A percentile compares a stretch with the other conserved stretches of the same genome.
These are phyloP conservation scores for Cinclus cinclus DNA, from an alignment of 2,113 vertebrate species.

Conservation along the genomic window DNA sequence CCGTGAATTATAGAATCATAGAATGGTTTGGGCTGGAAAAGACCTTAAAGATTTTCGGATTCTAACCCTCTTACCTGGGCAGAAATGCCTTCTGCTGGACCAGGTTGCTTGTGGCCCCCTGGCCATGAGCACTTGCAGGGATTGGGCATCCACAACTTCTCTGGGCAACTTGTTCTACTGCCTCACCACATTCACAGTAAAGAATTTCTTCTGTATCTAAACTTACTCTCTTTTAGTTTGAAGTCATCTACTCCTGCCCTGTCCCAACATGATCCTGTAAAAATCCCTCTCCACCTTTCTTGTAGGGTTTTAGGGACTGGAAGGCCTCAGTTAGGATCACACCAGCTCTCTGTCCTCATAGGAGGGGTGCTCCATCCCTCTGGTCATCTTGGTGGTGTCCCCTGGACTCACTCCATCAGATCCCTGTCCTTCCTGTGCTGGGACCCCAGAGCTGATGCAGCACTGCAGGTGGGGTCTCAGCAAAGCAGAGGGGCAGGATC, in stretches of 20 bases:
- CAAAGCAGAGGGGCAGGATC: neutral
- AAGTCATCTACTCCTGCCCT: neutral
- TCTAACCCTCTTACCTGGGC: neutral
- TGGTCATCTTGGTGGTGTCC: neutral
- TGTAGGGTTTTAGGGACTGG: neutral
- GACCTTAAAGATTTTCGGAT: neutral
- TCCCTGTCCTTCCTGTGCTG: neutral
- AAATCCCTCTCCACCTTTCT: neutral
- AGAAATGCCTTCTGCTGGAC: neutral
- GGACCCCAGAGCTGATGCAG: neutral
- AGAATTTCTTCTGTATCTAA: neutral
- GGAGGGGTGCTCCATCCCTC: neutral
- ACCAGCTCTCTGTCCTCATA: neutral
- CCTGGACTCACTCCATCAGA: rapidly evolving
- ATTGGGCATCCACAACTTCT: neutral
- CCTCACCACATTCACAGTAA: neutral
- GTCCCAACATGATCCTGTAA: neutral
- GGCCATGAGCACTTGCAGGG: neutral
- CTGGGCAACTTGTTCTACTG: neutral
- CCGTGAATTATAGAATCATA: neutral
- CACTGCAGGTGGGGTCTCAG: neutral
- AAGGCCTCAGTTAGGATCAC: neutral
- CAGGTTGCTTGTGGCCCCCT: neutral
- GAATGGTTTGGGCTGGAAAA: neutral
- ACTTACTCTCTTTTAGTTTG: neutral